phyloP scores from a whole-genome alignment of 2,797 vertebrate species.

The Orientallactaga sibirica region DNA sequence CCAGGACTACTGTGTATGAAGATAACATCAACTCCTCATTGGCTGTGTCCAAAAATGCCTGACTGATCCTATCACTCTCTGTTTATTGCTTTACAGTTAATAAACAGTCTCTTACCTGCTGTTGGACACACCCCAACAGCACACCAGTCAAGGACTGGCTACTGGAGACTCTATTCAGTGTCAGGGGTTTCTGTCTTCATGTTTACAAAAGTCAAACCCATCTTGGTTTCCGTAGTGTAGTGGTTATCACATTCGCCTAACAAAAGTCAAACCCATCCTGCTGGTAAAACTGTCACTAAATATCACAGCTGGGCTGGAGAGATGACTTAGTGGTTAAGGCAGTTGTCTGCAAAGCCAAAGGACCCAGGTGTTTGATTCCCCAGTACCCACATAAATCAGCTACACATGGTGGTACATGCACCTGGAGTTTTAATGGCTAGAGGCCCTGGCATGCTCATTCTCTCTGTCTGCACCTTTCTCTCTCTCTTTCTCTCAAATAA shows the following conservation, averaged over 20 bases:
- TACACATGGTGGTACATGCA: too few relatives aligned
- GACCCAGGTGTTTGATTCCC: too few relatives aligned
- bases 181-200: background rate
- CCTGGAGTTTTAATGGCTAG: too few relatives aligned
- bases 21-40: background rate
- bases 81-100: background rate
- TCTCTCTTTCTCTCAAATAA: too few relatives aligned
- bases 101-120: background rate
- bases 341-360: too few relatives aligned
- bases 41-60: background rate
- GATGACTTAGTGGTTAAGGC: too few relatives aligned
- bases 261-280: background rate
- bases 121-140: background rate
- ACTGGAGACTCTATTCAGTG: background rate
- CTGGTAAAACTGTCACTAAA: background rate
- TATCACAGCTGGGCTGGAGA: too few relatives aligned
- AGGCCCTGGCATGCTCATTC: too few relatives aligned
- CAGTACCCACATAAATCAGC: too few relatives aligned
- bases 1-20: background rate
- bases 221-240: background rate
- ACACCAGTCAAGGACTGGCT: background rate
- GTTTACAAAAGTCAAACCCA: background rate
- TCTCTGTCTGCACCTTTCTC: too few relatives aligned
- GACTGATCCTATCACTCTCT: background rate
- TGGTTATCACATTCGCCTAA: background rate